Evolutionary conservation across 2,113 vertebrate species (phyloP), one percentile per base, ranked within the genome.

Genomic region (Tachycineta bicolor): DNA sequence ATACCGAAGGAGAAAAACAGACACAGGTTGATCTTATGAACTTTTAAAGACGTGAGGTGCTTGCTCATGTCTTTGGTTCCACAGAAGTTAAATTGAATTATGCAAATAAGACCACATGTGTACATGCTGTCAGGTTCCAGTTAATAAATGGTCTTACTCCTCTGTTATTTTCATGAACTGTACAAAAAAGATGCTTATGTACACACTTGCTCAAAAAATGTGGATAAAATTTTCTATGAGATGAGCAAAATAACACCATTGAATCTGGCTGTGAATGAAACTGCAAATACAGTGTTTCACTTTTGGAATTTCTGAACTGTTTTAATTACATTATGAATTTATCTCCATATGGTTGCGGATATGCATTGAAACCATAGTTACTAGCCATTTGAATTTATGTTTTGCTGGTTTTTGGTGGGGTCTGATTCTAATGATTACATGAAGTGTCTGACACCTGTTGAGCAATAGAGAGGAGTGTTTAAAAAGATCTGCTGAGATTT

Each of bases 61-160:
- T 86, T 86, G 67, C 37, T 86, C 52, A 55, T 77, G 43, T 83
- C 37, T 74, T 29, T 74, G 80, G 28, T 75, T 81, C 24, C 43
- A 67, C 12, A n/a, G 33, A 94, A 83, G 50, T 83, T 86, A 83
- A 82, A 89, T 20, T 77, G 68, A 64, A 79, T 94, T 93, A 86
- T 92, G 47, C 73, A 95, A 65, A 62, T 83, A 70, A 78, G 31
- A 92, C 39, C 53, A 78, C 60, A 77, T 63, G 31, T 92, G 64
- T 87, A 67, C 68, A 39, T 39, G 26, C 69, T 84, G 44, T 62
- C 76, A 90, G 43, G 43, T 78, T 92, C 50, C 63, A 89, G 55
- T 53, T 94, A 96, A 74, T 70, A 92, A 90, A 80, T 22, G 26
- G 33, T 56, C 68, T 81, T 67, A 46, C 5, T 77, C 29, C 31